A percentile compares a stretch with the other conserved stretches of the same genome.
These are phyloP conservation scores for Tupiocoris notatus DNA, from an alignment of 2,888 invertebrate species.

Conservation along the genomic window DNA sequence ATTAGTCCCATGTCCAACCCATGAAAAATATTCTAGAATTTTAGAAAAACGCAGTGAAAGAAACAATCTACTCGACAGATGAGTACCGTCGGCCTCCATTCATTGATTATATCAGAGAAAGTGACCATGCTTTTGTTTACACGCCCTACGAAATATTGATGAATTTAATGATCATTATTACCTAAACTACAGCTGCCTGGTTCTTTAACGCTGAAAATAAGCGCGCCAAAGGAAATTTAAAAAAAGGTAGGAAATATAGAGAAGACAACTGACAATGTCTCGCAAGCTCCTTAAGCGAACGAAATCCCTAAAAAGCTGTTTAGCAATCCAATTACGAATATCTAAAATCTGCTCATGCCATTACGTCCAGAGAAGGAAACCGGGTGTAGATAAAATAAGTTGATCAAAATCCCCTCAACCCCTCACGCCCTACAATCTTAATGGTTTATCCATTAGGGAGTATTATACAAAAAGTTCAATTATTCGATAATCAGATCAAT, in stretches of 20 bases:
- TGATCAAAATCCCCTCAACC: conserved; percentile 44
- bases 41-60: too few relatives aligned
- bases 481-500: conserved; percentile 47
- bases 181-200: too few relatives aligned
- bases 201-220: too few relatives aligned
- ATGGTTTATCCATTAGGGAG: conserved; percentile 47
- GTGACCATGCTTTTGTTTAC: too few relatives aligned
- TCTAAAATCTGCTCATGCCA: conserved; percentile 45
- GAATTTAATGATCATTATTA: too few relatives aligned
- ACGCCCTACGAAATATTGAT: too few relatives aligned
- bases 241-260: not conserved
- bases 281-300: conserved; percentile 28
- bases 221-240: not conserved
- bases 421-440: too few relatives aligned
- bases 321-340: conserved; percentile 47
- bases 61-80: too few relatives aligned
- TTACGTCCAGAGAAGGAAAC: conserved; percentile 15
- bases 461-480: conserved; percentile 47
- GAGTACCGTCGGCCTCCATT: too few relatives aligned
- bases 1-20: too few relatives aligned
- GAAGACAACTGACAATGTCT: conserved; percentile 23
- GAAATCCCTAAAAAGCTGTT: conserved; percentile 35
- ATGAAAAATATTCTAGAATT: too few relatives aligned
- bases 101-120: too few relatives aligned
- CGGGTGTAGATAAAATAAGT: conserved; percentile 45